Evolutionary conservation across 2,888 invertebrate species (phyloP).

Genomic region (Dynastes hyllus): DNA sequence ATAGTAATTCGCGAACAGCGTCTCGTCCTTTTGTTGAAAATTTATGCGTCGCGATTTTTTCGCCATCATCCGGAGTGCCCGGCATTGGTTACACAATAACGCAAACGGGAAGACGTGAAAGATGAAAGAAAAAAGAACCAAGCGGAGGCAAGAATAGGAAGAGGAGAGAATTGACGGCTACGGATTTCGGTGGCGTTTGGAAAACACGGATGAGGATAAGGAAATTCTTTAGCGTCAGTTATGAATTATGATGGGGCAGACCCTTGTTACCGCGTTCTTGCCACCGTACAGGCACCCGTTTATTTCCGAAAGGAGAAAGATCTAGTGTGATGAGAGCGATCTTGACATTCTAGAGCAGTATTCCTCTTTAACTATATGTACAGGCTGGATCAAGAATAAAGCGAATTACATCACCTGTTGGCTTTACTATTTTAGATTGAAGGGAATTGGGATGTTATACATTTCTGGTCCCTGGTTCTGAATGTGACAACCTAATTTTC

Average conservation of each 20-base stretch:
- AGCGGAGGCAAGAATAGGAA: not conserved
- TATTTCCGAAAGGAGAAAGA: not conserved
- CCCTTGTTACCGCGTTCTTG: conserved; percentile 15
- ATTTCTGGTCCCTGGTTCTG: no score
- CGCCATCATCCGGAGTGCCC: conserved; percentile 18
- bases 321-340: conserved; percentile 18
- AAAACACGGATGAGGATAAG: conserved; percentile 33
- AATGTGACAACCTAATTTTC: no score
- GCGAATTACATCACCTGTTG: no score
- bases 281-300: not conserved
- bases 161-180: conserved; percentile 20
- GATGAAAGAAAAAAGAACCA: conserved; percentile 3
- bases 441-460: no score
- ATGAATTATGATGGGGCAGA: conserved; percentile 36
- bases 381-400: not conserved
- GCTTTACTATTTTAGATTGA: no score
- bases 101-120: not conserved
- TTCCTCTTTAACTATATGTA: not conserved
- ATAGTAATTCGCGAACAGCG: conserved; percentile 39
- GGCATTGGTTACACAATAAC: conserved; percentile 5
- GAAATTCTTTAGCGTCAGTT: conserved; percentile 43
- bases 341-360: conserved; percentile 30
- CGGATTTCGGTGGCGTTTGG: conserved; percentile 21
- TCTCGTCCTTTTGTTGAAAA: conserved; percentile 21
- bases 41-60: conserved; percentile 47